A percentile compares a stretch with the other conserved stretches of the same genome.
These are phyloP conservation scores for Stichopus chloronotus DNA, from an alignment of 35 echinoderm and acorn worm genomes.

Conservation along the genomic window DNA sequence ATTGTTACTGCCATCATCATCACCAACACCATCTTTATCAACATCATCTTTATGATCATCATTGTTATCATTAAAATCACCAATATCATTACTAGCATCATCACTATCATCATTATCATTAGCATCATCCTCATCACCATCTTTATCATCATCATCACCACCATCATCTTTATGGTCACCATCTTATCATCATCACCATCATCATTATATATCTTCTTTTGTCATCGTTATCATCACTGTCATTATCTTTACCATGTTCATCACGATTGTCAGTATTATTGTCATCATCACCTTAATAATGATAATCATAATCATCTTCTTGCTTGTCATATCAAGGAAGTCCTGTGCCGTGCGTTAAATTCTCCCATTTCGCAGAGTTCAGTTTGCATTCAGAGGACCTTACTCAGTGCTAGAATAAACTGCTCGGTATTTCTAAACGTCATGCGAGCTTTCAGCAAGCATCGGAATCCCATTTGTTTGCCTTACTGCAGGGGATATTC, in stretches of 20 bases:
- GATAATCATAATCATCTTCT: not conserved
- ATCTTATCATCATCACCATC: not conserved
- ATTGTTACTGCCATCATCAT: too few species aligned
- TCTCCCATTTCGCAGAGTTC: not conserved
- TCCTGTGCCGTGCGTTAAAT: not conserved
- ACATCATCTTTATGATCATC: too few species aligned
- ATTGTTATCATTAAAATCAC: too few species aligned
- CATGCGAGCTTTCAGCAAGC: not conserved
- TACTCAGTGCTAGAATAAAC: not conserved
- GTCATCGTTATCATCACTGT: not conserved
- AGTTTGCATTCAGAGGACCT: not conserved
- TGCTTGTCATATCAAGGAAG: not conserved
- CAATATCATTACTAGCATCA: too few species aligned
- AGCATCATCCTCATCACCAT: too few species aligned
- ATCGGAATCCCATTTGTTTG: slow-evolving; percentile 31
- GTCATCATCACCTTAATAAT: not conserved
- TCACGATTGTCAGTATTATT: not conserved
- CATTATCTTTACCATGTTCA: not conserved
- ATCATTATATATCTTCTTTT: not conserved
- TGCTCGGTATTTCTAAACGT: not conserved
- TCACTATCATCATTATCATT: too few species aligned
- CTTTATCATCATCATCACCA: too few species aligned
- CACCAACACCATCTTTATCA: too few species aligned
- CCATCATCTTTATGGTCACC: too few species aligned
- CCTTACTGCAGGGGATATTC: slow-evolving; percentile 39